Base-by-base conservation (phyloP, 2,888 invertebrate species). In the Megastigmus dorsalis region DNA sequence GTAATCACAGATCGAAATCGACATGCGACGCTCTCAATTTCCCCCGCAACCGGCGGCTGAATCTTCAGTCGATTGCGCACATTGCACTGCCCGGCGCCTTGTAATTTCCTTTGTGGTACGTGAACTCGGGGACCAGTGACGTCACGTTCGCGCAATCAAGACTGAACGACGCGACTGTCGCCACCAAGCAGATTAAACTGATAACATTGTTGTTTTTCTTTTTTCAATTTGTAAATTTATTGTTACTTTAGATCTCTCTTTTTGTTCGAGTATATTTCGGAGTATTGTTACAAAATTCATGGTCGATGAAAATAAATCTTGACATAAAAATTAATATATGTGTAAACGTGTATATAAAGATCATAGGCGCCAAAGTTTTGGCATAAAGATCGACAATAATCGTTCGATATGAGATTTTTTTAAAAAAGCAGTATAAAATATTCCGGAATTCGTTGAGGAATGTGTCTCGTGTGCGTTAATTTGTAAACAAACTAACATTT, bases 71-170 rank as follows among this genome's bases (percentile, higher is more conserved):
- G 33, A 62, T 54, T 45, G 70, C 23, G 15, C 62, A 23, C 33
- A 43, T 68, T 59, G 26, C 50, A 57, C 10, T 23, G n/a, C 15
- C 10, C n/a, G 23, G 4, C 13, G 38, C 33, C 33, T 33, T 60
- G 69, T 23, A 70, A 70, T 54, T 70, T 62, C 43, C 54, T 45
- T 70, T 62, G 33, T 60, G 23, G 60, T 18, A 41, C 48, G 18
- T 38, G 33, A 30, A 15, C 15, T 23, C 30, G 15, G 28, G 26
- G 26, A 36, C 48, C 33, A 43, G 18, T 62, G 62, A 62, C 62
- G 62, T 70, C 70, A 70, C 20, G 30, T 23, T 68, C 48, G 50
- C 33, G 60, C 69, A 52, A 67, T 41, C 9, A n/a, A n/a, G n/a
- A n/a, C n/a, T n/a, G n/a, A n/a, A n/a, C n/a, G n/a, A n/a, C n/a